A percentile compares a stretch with the other conserved stretches of the same genome.
Conservation (phyloP, 2,797 vertebrate species). For the Poecilia velifera region DNA sequence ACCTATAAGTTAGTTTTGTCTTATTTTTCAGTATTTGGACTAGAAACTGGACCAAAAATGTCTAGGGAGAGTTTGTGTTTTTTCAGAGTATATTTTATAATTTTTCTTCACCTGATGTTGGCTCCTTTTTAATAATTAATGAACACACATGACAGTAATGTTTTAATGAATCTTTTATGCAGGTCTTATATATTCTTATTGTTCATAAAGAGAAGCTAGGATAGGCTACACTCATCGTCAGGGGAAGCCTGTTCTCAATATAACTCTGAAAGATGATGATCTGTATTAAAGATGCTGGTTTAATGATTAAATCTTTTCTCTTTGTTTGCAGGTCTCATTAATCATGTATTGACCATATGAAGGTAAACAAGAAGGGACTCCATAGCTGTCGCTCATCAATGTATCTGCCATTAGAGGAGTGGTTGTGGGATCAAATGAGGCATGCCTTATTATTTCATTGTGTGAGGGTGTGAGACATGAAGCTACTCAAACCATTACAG, state of each 20-base stretch:
- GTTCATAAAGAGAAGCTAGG: no score
- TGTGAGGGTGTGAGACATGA: conserved; percentile 81
- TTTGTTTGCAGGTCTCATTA: conserved; percentile 70
- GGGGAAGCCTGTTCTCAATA: neutral
- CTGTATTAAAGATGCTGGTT: neutral
- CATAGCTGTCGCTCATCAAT: conserved; percentile 64
- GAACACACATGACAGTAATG: neutral
- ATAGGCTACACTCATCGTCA: no score
- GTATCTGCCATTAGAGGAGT: conserved; percentile 67
- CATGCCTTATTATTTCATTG: conserved; percentile 95
- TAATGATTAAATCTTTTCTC: conserved; percentile 34
- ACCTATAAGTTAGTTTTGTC: no score
- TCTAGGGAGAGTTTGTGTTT: no score
- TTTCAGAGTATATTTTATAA: no score
- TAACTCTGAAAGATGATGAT: conserved; percentile 4
- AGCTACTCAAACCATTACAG: conserved; percentile 83
- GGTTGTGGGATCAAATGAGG: conserved; percentile 78
- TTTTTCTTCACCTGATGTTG: neutral
- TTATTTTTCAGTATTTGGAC: no score
- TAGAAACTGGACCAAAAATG: no score
- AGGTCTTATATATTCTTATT: no score
- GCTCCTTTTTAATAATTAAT: neutral
- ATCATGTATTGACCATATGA: conserved; percentile 81
- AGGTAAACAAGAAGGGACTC: conserved; percentile 74
- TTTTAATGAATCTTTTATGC: neutral